These are phyloP conservation scores for Rhinoderma darwinii DNA, from an alignment of 2,113 vertebrate genomes.

Conservation along the genomic window DNA sequence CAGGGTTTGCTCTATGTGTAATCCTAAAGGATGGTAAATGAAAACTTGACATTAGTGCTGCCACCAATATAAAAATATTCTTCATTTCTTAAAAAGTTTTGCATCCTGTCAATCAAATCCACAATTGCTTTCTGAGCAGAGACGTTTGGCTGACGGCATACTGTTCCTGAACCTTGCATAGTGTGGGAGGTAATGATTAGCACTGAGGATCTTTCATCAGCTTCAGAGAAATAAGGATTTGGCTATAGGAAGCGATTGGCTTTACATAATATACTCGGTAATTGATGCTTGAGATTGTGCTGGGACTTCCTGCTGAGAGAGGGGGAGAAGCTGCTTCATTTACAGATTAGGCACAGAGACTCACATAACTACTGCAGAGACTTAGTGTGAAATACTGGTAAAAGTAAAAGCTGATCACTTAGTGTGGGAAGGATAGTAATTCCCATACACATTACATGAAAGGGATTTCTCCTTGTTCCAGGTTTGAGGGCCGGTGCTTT, in stretches of 20 bases:
- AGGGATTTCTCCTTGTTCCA: too few species aligned
- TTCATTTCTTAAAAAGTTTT: too few species aligned
- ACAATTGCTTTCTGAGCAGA: not conserved
- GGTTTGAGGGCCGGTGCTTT: not conserved
- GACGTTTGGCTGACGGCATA: not conserved
- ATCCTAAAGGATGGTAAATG: too few species aligned
- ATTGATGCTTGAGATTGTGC: slow-evolving; percentile 4
- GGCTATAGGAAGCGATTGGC: not conserved
- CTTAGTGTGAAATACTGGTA: too few species aligned
- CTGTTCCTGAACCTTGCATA: not conserved
- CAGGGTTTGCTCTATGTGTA: too few species aligned
- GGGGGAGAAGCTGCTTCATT: not conserved
- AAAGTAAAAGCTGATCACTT: too few species aligned
- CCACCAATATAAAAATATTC: too few species aligned
- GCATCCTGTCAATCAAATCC: too few species aligned
- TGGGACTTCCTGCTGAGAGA: slow-evolving; percentile 7
- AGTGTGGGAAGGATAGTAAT: too few species aligned
- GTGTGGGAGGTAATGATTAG: not conserved
- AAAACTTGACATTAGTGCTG: too few species aligned
- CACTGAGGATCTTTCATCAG: not conserved
- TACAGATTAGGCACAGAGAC: not conserved
- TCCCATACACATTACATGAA: too few species aligned
- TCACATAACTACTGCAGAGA: not conserved
- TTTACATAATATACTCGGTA: not conserved
- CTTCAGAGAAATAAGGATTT: not conserved